phyloP scores from a whole-genome alignment of 2,113 vertebrate species.

The Dermatemys mawii region DNA sequence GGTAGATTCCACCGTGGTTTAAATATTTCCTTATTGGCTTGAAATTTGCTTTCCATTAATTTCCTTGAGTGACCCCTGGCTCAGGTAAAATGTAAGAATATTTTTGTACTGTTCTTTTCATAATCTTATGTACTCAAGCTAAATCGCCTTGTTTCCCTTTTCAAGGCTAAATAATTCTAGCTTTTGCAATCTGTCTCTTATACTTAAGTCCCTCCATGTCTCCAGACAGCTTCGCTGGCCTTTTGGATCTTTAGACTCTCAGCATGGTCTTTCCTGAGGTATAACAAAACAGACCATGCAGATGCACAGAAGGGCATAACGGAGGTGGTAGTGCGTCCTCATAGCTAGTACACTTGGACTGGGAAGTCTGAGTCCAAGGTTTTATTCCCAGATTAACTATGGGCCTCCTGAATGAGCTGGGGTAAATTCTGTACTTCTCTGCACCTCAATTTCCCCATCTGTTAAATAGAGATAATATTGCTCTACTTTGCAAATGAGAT shows the following conservation, averaged over 20 bases:
- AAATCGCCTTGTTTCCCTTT: constrained; percentile 23
- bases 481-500: neutral
- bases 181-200: neutral
- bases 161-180: constrained; percentile 40
- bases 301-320: neutral
- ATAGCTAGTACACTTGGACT: neutral
- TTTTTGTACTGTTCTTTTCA: neutral
- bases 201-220: neutral
- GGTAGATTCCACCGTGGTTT: neutral
- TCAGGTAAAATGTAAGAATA: neutral
- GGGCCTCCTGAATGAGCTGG: neutral
- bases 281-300: neutral
- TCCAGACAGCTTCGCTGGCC: neutral
- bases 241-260: neutral
- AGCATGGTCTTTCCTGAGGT: constrained; percentile 16
- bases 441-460: neutral
- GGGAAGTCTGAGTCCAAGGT: neutral
- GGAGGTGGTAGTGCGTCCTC: neutral
- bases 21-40: neutral
- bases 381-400: neutral
- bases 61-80: constrained; percentile 29
- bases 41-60: neutral
- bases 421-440: neutral
- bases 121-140: constrained; percentile 44
- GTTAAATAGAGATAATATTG: neutral